These are phyloP conservation scores for Drosophila sulfurigaster DNA, from an alignment of 1,140 invertebrate genomes.

Conservation along the genomic window DNA sequence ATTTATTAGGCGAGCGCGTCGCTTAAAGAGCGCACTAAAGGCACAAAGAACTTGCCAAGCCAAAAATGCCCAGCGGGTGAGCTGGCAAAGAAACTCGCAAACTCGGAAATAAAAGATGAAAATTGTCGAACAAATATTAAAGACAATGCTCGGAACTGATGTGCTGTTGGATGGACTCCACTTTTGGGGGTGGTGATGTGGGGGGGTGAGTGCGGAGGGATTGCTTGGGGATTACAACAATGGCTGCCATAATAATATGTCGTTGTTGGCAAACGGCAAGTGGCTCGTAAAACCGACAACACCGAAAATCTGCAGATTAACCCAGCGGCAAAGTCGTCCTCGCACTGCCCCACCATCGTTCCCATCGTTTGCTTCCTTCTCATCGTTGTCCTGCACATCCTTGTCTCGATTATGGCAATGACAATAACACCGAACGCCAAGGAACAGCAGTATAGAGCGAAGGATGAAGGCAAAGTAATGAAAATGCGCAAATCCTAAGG, in stretches of 20 bases:
- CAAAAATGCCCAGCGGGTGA: constrained; percentile 47
- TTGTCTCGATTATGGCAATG: constrained; percentile 72
- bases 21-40: constrained; percentile 45
- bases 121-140: constrained; percentile 77
- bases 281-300: constrained; percentile 81
- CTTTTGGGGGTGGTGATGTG: background rate
- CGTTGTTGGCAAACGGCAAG: constrained; percentile 67
- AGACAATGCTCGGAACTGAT: constrained; percentile 62
- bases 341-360: background rate
- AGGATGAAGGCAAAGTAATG: constrained; percentile 63
- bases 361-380: background rate
- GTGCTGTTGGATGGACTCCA: constrained; percentile 16
- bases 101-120: constrained; percentile 65
- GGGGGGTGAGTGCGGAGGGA: constrained; percentile 24
- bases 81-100: constrained; percentile 6
- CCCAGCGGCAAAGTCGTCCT: constrained; percentile 59
- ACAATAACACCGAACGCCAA: constrained; percentile 76
- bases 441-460: background rate
- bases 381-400: background rate
- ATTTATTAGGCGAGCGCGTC: constrained; percentile 65
- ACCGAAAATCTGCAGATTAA: constrained; percentile 81
- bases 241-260: constrained; percentile 81
- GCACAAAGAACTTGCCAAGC: constrained; percentile 9
- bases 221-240: constrained; percentile 70
- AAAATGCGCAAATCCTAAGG: constrained; percentile 73